Conservation (phyloP, 2,797 vertebrate genomes). For the Xenentodon cancila region DNA sequence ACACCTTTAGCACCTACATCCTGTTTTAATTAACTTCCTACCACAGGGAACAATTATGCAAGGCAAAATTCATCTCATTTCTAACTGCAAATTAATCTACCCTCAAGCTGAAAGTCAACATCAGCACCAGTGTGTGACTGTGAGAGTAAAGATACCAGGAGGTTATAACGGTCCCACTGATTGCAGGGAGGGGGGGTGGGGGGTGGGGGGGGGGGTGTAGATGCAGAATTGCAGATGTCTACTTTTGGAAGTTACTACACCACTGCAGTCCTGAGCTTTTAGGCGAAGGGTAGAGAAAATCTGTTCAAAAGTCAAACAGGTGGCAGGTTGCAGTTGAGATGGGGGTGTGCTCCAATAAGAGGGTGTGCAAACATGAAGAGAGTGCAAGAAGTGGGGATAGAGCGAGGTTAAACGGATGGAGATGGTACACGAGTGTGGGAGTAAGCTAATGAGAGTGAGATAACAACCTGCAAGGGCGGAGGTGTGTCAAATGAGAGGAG, state of each 20-base stretch:
- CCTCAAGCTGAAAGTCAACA: conserved; percentile 44
- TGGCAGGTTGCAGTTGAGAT: conserved; percentile 3
- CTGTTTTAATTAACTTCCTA: conserved; percentile 76
- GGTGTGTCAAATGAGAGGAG: conserved; percentile 25
- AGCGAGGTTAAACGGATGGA: conserved; percentile 32
- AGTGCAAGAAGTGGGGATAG: conserved; percentile 7
- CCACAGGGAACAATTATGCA: conserved; percentile 76
- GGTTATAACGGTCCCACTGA: too few relatives aligned
- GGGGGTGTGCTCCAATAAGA: not conserved
- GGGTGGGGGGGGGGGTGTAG: too few relatives aligned
- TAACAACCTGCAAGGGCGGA: conserved; percentile 31
- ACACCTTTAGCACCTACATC: conserved; percentile 69
- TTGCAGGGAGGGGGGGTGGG: not conserved
- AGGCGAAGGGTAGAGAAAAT: conserved; percentile 18
- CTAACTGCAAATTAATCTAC: conserved; percentile 67
- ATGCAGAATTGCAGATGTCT: not conserved
- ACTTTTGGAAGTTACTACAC: not conserved
- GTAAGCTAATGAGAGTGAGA: conserved; percentile 51
- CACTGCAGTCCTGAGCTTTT: conserved; percentile 1
- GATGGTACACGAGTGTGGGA: conserved; percentile 24
- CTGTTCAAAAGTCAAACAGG: conserved; percentile 44
- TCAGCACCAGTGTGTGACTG: not conserved
- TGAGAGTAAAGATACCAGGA: not conserved
- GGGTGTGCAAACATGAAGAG: conserved; percentile 29
- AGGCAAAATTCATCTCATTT: conserved; percentile 68